Conservation (phyloP, 2,113 vertebrate species). For the Lamprologus speciosus region DNA sequence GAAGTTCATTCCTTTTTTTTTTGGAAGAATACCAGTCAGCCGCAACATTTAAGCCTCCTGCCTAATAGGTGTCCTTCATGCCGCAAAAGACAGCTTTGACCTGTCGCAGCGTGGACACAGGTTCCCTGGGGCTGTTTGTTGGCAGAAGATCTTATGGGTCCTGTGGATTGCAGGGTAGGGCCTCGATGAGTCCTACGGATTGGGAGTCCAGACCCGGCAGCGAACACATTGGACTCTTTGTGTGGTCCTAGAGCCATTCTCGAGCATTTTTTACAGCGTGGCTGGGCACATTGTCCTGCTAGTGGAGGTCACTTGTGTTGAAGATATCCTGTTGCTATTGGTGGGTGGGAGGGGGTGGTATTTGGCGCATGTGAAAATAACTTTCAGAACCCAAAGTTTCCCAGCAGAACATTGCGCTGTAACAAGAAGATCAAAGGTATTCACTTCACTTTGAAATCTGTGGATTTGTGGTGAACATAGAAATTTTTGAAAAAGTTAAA, state of each 20-base stretch:
- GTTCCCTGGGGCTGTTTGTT: not conserved
- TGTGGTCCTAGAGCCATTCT: not conserved
- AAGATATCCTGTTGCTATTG: not conserved
- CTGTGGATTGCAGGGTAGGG: not conserved
- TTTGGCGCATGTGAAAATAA: not conserved
- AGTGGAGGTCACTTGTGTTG: not conserved
- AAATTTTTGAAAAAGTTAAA: not conserved
- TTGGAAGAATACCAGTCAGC: not conserved
- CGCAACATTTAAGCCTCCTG: not conserved
- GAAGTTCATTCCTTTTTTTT: not conserved
- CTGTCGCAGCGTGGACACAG: not conserved
- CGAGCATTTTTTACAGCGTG: not conserved
- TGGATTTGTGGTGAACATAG: not conserved
- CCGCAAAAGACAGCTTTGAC: not conserved
- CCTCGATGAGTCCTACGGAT: not conserved
- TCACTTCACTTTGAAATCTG: not conserved
- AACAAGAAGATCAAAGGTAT: not conserved
- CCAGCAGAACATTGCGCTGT: not conserved
- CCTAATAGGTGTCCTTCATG: not conserved
- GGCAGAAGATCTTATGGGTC: not conserved
- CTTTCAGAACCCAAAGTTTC: not conserved
- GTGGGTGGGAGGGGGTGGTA: not conserved
- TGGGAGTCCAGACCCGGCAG: not conserved
- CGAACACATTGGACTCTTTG: not conserved
- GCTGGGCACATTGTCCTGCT: not conserved